A percentile compares a stretch with the other conserved stretches of the same genome.
phyloP scores from a whole-genome alignment of 1,140 invertebrate species.

The Magallana angulata region DNA sequence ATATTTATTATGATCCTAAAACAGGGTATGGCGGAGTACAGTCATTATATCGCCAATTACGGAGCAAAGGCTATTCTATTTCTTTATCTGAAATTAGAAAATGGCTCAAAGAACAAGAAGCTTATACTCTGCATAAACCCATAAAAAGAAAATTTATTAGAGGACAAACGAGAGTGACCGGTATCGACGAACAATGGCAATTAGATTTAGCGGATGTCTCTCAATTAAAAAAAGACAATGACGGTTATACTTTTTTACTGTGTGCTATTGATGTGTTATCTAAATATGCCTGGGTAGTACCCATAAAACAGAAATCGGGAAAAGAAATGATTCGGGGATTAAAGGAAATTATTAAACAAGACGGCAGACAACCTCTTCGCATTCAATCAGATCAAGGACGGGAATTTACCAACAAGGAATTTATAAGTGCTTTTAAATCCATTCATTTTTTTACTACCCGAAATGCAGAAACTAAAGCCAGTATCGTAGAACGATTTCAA shows the following conservation, averaged over 20 bases:
- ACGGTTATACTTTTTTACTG: slow-evolving; percentile 1
- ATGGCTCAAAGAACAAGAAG: not conserved
- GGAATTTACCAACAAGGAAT: not conserved
- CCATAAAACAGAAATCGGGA: not conserved
- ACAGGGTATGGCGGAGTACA: not conserved
- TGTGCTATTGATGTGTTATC: slow-evolving; percentile 25
- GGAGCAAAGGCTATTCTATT: not conserved
- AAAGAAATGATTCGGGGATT: slow-evolving; percentile 32
- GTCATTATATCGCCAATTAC: not conserved
- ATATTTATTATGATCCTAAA: not conserved
- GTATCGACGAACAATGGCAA: not conserved
- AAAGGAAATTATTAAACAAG: not conserved
- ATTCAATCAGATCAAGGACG: not conserved
- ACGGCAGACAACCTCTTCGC: not conserved
- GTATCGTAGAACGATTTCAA: slow-evolving; percentile 48
- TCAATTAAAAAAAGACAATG: not conserved
- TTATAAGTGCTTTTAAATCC: not conserved
- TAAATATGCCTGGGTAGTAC: slow-evolving; percentile 25
- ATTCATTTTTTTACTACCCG: slow-evolving; percentile 20
- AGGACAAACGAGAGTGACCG: not conserved
- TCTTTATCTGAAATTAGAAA: not conserved
- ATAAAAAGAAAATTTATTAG: not conserved
- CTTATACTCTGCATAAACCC: not conserved
- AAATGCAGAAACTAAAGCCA: slow-evolving; percentile 37
- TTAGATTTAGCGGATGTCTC: not conserved